Evolutionary conservation across 2,113 vertebrate species (phyloP).

Genomic region (Halichoeres trimaculatus): DNA sequence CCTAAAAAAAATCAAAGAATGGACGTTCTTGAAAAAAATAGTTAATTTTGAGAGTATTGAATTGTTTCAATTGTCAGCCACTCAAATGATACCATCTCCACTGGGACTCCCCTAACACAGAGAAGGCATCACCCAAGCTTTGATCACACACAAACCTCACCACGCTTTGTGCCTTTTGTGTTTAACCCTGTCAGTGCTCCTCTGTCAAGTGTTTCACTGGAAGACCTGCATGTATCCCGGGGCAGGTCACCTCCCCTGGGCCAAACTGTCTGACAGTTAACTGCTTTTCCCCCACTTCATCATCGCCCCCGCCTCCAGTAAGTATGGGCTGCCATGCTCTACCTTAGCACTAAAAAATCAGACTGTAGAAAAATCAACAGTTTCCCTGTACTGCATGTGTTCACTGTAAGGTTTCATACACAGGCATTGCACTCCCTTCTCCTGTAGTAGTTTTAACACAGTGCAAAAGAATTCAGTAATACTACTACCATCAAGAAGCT

Average conservation of each 20-base stretch:
- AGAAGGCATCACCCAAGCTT: conserved; percentile 12
- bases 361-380: background rate
- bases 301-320: background rate
- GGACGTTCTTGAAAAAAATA: too few relatives aligned
- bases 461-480: conserved; percentile 39
- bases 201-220: conserved; percentile 55
- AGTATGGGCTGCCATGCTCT: background rate
- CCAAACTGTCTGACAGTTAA: conserved; percentile 21
- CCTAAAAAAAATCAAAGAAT: too few relatives aligned
- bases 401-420: background rate
- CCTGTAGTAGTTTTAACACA: conserved; percentile 21
- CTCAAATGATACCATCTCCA: conserved; percentile 12
- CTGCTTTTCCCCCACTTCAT: background rate
- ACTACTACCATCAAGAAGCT: conserved; percentile 40
- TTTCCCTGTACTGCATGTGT: background rate
- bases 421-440: conserved; percentile 11
- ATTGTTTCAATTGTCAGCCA: background rate
- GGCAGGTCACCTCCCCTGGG: conserved; percentile 59
- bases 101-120: conserved; percentile 16
- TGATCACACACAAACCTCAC: conserved; percentile 43
- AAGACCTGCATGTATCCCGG: conserved; percentile 18
- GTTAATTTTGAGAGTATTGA: background rate
- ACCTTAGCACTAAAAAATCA: too few relatives aligned
- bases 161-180: conserved; percentile 54
- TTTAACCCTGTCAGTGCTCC: conserved; percentile 64